Conservation (phyloP, 2,113 vertebrate species). For the Pseudolaguvia tuberculata region DNA sequence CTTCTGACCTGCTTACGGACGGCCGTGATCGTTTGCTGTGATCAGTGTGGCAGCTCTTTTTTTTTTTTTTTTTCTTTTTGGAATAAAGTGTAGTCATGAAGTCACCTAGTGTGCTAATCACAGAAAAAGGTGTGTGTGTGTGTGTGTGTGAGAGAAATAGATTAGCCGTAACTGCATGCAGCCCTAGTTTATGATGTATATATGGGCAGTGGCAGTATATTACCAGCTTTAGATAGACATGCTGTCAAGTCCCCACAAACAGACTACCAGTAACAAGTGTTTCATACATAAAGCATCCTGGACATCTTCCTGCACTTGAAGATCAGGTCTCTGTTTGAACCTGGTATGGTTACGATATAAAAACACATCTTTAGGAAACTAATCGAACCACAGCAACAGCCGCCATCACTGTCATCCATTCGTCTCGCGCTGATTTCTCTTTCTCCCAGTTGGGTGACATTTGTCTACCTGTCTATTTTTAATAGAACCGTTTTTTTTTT, state of each 20-base stretch:
- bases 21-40: constrained; percentile 27
- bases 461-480: constrained; percentile 31
- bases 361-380: not conserved
- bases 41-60: constrained; percentile 26
- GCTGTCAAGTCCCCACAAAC: constrained; percentile 1
- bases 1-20: constrained; percentile 38
- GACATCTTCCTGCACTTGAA: constrained; percentile 31
- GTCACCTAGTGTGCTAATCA: constrained; percentile 10
- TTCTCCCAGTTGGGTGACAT: constrained; percentile 45
- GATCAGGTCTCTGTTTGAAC: too few relatives aligned
- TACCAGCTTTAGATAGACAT: constrained; percentile 31
- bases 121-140: not conserved
- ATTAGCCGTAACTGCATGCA: not conserved
- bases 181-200: constrained; percentile 9
- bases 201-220: constrained; percentile 8
- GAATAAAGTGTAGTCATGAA: constrained; percentile 1
- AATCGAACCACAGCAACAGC: not conserved
- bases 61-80: constrained; percentile 33
- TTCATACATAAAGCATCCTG: constrained; percentile 32
- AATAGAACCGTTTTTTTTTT: constrained; percentile 26
- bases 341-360: not conserved
- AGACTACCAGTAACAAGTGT: constrained; percentile 36
- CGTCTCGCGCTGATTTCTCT: constrained; percentile 14
- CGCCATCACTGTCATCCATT: not conserved
- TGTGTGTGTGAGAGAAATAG: not conserved